Evolutionary conservation across 2,888 invertebrate genomes (phyloP), one percentile per base, ranked within the genome.

Genomic region (Amphimallon solstitiale): DNA sequence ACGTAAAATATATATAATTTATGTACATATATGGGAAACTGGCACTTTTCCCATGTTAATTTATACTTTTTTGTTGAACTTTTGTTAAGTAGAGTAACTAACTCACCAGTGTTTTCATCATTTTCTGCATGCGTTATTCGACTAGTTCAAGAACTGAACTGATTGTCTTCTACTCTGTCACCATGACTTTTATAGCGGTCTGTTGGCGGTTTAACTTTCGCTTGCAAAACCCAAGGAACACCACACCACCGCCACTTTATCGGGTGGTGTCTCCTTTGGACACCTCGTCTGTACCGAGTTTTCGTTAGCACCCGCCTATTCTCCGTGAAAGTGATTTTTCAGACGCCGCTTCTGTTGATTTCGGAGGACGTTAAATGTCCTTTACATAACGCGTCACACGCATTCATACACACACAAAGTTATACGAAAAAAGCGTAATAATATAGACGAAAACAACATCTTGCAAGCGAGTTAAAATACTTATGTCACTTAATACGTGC

Each of bases 91-190:
- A 34, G 35, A 35, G 51, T 1, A 51, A 45, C 49, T 46, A 76
- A 86, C 86, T 86, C 85, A 86, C 86, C 83, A 86, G 82, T 78
- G 83, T 77, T 81, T 84, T 86, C 86, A 86, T 86, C 75, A 72
- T 80, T 69, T 71, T 72, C 74, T 72, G 74, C 73, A 75, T 77
- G 70, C 68, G 72, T 66, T 69, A 70, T 72, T 70, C 80, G 37
- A 79, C 81, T 79, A 83, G 85, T 85, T 84, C 85, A 85, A 84
- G 80, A 77, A 83, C 80, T 84, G 85, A 85, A 86, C 86, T 86
- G 86, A 84, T 85, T 85, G 82, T 82, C 82, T 83, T 83, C 81
- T 81, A 79, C 80, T 77, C 78, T 43, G 78, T 79, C 81, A 80
- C 83, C 78, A 81, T 81, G 81, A 82, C 85, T 86, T 86, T 85